Conservation (phyloP, 2,797 vertebrate genomes). For the Ceyx erithaca region DNA sequence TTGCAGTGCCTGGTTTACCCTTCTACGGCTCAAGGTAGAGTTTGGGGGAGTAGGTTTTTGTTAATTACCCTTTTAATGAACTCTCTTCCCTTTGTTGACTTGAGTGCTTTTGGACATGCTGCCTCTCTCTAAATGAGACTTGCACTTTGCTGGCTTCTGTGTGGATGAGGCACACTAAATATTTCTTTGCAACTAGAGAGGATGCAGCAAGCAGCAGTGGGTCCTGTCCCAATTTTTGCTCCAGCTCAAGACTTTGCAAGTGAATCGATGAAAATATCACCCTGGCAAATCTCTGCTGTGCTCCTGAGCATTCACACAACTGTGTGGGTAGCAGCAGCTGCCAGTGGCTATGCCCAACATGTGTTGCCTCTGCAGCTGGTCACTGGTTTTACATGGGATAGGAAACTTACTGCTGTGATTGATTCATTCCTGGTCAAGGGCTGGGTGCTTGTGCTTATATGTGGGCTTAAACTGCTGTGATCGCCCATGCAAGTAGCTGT, state of each 20-base stretch:
- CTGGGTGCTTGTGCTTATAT: neutral
- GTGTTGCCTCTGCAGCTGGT: neutral
- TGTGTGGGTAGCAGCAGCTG: rapidly evolving
- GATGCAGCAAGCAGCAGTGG: neutral
- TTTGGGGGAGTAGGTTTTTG: neutral
- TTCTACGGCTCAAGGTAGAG: neutral
- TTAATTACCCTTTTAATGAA: neutral
- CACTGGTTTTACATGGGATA: rapidly evolving
- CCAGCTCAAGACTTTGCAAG: neutral
- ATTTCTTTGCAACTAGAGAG: neutral
- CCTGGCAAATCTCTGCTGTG: neutral
- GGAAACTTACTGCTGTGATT: neutral
- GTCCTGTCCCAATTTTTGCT: neutral
- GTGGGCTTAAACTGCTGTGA: neutral
- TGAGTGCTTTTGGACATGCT: neutral
- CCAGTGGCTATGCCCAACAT: rapidly evolving
- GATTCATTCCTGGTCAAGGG: no score
- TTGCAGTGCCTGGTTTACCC: neutral
- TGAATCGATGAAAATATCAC: neutral
- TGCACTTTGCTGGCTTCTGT: neutral
- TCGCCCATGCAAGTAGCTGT: rapidly evolving
- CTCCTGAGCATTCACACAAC: rapidly evolving
- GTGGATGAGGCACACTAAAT: rapidly evolving
- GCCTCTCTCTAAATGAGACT: neutral
- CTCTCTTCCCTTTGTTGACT: neutral